Evolutionary conservation across 2,113 vertebrate genomes (phyloP), one percentile per base, ranked within the genome.

Genomic region (Calidris pugnax): DNA sequence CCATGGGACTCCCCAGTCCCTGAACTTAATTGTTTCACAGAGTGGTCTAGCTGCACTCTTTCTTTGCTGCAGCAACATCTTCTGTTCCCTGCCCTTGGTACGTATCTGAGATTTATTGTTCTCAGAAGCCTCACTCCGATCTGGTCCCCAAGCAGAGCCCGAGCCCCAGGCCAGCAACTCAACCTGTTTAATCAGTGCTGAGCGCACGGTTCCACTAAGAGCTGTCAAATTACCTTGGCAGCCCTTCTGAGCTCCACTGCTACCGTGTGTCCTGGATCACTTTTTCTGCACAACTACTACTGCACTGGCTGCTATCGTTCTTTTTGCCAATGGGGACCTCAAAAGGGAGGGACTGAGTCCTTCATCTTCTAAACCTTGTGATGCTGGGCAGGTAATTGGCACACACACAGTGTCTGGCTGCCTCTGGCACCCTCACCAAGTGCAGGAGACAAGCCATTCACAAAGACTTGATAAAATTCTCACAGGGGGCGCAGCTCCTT

Each of bases 131-230:
- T 74, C 15, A 1, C 89, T 86, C 55, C 0, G 0, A 10, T 50
- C 80, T 53, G 0, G 0, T 94, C 81, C 87, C 84, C 64, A 32
- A 11, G 64, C 90, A 63, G 73, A 89, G 81, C 66, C 81, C 11
- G 74, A 94, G 93, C 93, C 90, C 66, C 87, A 78, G 95, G 89
- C 47, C 84, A 93, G 92, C 73, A 55, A 1, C 68, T 63, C 69
- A 6, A 63, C 77, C 69, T 91, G 77, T 43, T 82, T 67, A 83
- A 81, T 63, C 60, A 87, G 87, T 24, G 33, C 72, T 32, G 93
- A 66, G 84, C 16, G 41, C 72, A 22, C 84, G 74, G 76, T 41
- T 41, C 45, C 69, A 20, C 59, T 43, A 33, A 15, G 16, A 81
- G 87, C 89, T 78, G 73, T 27, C 87, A 62, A 50, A 50, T 1